Base-by-base conservation (phyloP, 2,113 vertebrate genomes). In the Hippocampus zosterae region DNA sequence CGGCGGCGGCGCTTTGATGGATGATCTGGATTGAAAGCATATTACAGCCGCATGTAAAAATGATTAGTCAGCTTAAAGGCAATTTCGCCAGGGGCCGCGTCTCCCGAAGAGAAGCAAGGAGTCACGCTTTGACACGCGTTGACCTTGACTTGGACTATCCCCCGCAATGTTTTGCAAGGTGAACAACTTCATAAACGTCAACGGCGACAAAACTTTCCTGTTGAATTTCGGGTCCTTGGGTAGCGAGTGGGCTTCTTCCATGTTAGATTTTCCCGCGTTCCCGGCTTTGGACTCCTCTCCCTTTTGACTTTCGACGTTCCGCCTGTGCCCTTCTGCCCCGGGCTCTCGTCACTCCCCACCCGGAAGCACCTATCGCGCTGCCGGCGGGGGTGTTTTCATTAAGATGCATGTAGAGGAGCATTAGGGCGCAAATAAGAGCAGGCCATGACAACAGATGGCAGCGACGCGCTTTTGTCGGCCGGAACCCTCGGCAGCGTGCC, bases 381-480 rank as follows among this genome's bases (percentile, higher is more conserved):
- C 72, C 75, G 65, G 70, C 27, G 9, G 74, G 74, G 76, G 71
- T 81, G 71, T 77, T 85, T 84, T 78, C 73, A 61, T 68, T 69
- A 81, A 87, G 80, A 76, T 84, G 84, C 67, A 48, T 68, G 75
- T 69, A 73, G 82, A 78, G 79, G 79, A 66, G 82, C 82, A 88
- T 92, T 89, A 88, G 82, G 75, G 81, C 81, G 84, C 83, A 82
- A 81, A 88, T 79, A 79, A 62, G 75, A 86, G 67, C 85, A 84
- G 87, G 83, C 77, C 78, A 59, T 81, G 81, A 81, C 74, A 85
- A 88, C 91, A 93, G 92, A 93, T 93, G 91, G 92, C 81, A 65
- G 77, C 52, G 2, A 78, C 66, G 73, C 78, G 78, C 77, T 80
- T 71, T 79, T 25, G 69, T 72, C 65, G 76, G 71, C 61, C 70